Evolutionary conservation across 2,113 vertebrate genomes (phyloP).

Genomic region (Hyla sarda): DNA sequence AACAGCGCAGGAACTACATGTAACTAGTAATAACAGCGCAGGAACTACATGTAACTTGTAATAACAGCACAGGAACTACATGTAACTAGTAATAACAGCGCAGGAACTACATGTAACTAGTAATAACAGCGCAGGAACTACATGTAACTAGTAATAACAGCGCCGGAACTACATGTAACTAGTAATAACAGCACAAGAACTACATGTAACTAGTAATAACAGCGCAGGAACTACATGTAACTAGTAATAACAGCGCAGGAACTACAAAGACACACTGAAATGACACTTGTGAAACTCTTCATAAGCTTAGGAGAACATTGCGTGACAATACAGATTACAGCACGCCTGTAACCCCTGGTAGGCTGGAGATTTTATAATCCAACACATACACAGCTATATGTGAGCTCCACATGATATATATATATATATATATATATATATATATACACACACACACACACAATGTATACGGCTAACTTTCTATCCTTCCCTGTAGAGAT

Average conservation of each 20-base stretch:
- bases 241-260: not conserved
- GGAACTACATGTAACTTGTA: not conserved
- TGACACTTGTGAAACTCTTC: not conserved
- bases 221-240: too few relatives aligned
- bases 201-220: not conserved
- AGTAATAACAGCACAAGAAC: too few relatives aligned
- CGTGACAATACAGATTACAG: conserved; percentile 1
- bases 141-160: not conserved
- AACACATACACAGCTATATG: not conserved
- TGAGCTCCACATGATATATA: not conserved
- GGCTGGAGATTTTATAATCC: not conserved
- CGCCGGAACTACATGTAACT: too few relatives aligned
- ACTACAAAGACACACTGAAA: not conserved
- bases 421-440: too few relatives aligned
- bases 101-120: not conserved
- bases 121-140: too few relatives aligned
- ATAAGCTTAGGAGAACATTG: not conserved
- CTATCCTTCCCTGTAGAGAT: too few relatives aligned
- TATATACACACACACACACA: too few relatives aligned
- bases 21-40: not conserved
- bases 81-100: not conserved
- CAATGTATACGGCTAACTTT: not conserved
- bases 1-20: too few relatives aligned
- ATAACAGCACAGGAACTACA: too few relatives aligned
- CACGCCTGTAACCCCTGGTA: not conserved